These are phyloP conservation scores for Eumacrocentrus americanus DNA, from an alignment of 2,888 invertebrate species.

Conservation along the genomic window DNA sequence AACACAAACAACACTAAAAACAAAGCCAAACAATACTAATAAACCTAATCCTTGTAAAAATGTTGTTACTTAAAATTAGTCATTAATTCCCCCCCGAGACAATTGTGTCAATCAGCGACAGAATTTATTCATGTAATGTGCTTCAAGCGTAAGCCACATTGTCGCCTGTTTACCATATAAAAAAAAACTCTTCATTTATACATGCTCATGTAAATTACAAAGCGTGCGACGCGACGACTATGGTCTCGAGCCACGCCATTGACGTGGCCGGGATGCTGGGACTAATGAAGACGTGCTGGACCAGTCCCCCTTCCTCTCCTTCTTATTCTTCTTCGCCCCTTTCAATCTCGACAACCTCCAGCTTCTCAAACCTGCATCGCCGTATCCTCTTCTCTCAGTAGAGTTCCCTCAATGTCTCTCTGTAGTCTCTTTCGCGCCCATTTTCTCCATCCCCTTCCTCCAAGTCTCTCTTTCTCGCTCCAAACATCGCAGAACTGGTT, in stretches of 20 bases:
- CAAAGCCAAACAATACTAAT: no score
- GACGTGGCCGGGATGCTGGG: constrained; percentile 40
- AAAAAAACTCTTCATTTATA: constrained; percentile 2
- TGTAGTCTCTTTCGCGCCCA: constrained; percentile 1
- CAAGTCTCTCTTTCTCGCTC: constrained; percentile 31
- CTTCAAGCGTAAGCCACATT: neutral
- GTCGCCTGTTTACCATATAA: neutral
- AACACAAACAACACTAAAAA: no score
- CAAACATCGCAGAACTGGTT: constrained; percentile 39
- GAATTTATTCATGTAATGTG: no score
- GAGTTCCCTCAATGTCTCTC: neutral
- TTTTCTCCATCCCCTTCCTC: constrained; percentile 24
- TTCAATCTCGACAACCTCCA: constrained; percentile 29
- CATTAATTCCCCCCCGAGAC: no score
- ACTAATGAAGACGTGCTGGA: constrained; percentile 47
- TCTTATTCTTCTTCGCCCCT: constrained; percentile 19
- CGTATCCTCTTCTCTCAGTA: neutral
- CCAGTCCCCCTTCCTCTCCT: constrained; percentile 31
- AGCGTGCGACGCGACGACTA: constrained; percentile 33
- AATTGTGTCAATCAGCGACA: no score
- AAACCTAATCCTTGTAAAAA: no score
- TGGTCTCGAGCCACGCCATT: constrained; percentile 39
- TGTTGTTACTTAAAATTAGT: no score
- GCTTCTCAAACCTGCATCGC: neutral
- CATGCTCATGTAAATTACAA: constrained; percentile 28